Evolutionary conservation across 1,140 invertebrate species (phyloP).

Genomic region (Eurosta solidaginis): DNA sequence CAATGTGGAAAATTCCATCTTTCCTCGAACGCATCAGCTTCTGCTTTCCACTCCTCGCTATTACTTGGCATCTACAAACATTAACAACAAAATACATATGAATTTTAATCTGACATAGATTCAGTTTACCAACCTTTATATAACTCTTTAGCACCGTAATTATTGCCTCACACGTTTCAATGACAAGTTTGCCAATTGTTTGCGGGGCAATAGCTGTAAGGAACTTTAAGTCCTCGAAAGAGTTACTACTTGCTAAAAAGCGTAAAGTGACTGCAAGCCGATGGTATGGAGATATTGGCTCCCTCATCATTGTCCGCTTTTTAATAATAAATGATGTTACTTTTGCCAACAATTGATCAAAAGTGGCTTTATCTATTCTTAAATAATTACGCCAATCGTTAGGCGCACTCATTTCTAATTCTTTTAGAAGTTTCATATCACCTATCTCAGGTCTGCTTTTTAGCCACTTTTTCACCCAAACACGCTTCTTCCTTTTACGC

Average conservation of each 20-base stretch:
- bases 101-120: background rate
- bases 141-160: background rate
- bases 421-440: background rate
- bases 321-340: background rate
- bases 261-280: background rate
- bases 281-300: background rate
- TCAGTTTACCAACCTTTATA: background rate
- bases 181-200: background rate
- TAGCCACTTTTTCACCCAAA: background rate
- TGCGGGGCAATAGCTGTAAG: background rate
- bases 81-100: background rate
- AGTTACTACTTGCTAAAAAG: background rate
- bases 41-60: background rate
- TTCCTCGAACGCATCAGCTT: conserved; percentile 32
- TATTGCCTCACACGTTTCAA: background rate
- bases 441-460: background rate
- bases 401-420: background rate
- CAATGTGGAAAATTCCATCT: too few relatives aligned
- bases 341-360: background rate
- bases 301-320: background rate
- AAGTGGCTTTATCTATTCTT: background rate
- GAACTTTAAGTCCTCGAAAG: background rate
- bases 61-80: background rate
- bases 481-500: background rate
- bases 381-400: background rate